Evolutionary conservation across 2,888 invertebrate species (phyloP).

Genomic region (Calameuta idolon): DNA sequence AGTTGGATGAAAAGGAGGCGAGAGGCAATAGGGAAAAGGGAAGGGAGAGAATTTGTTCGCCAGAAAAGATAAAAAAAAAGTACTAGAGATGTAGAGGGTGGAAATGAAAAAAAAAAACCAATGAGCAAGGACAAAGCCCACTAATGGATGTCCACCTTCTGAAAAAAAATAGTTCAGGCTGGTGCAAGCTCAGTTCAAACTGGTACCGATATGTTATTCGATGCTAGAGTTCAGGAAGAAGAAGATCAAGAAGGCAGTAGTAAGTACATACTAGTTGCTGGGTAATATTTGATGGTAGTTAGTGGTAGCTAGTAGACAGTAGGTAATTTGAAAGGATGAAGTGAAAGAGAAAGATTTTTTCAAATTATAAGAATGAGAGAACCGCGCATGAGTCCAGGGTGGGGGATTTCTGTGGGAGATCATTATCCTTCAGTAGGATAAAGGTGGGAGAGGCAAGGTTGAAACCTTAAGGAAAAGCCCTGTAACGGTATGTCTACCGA

Average conservation of each 20-base stretch:
- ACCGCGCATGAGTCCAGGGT: neutral
- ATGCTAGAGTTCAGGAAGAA: neutral
- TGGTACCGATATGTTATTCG: neutral
- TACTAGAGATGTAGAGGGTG: constrained; percentile 7
- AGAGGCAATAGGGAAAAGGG: constrained; percentile 8
- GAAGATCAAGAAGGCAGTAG: neutral
- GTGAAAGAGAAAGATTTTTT: neutral
- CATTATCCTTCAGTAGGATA: neutral
- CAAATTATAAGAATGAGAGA: neutral
- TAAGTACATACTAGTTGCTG: neutral
- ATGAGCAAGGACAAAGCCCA: constrained; percentile 55
- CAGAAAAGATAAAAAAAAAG: constrained; percentile 9
- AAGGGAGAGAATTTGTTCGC: constrained; percentile 8
- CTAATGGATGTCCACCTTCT: constrained; percentile 66
- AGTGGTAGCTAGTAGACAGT: neutral
- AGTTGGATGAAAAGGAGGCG: constrained; percentile 2
- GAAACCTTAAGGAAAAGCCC: neutral
- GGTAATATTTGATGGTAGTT: neutral
- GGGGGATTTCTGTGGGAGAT: neutral
- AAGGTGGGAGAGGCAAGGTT: neutral
- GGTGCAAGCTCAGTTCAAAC: neutral
- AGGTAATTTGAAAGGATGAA: neutral
- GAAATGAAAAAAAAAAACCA: neutral
- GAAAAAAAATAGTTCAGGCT: constrained; percentile 58
- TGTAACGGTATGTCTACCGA: constrained; percentile 35